Conservation (phyloP, 64 coral and sea anemone genomes). For the Cladopsammia gracilis region DNA sequence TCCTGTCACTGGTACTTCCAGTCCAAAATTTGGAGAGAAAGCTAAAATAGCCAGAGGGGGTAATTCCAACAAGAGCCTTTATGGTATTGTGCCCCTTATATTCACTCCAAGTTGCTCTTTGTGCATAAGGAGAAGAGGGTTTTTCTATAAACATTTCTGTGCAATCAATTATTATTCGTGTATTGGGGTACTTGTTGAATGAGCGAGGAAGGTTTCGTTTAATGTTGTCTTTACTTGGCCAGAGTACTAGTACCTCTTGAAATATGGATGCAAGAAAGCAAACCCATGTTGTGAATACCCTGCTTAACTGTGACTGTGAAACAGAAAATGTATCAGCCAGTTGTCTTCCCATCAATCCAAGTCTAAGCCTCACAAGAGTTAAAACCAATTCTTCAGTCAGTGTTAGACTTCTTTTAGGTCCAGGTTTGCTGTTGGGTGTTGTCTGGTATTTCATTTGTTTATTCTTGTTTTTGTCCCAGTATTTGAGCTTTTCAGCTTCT, state of each 20-base stretch:
- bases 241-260: constrained; percentile 41
- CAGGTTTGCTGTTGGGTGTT: constrained; percentile 28
- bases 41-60: constrained; percentile 61
- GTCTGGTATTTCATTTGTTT: constrained; percentile 72
- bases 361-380: constrained; percentile 60
- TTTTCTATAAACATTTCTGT: constrained; percentile 63
- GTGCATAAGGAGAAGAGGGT: constrained; percentile 50
- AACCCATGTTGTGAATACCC: constrained; percentile 65
- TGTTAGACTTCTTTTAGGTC: constrained; percentile 52
- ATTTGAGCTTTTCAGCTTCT: constrained; percentile 59
- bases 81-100: constrained; percentile 60
- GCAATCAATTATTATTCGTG: constrained; percentile 57
- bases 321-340: constrained; percentile 62
- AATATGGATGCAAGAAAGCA: constrained; percentile 66
- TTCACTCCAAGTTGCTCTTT: constrained; percentile 25
- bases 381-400: constrained; percentile 62
- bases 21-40: constrained; percentile 73
- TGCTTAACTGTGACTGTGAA: constrained; percentile 57
- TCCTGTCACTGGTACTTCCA: constrained; percentile 47
- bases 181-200: constrained; percentile 62
- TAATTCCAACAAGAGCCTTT: constrained; percentile 47
- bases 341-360: constrained; percentile 61
- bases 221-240: constrained; percentile 37
- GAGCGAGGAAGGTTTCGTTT: constrained; percentile 50
- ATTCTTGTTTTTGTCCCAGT: constrained; percentile 73